Percentiles rank a stretch among this genome's conserved stretches.
Conservation (phyloP, 2,888 invertebrate species). For the Diloba caeruleocephala region DNA sequence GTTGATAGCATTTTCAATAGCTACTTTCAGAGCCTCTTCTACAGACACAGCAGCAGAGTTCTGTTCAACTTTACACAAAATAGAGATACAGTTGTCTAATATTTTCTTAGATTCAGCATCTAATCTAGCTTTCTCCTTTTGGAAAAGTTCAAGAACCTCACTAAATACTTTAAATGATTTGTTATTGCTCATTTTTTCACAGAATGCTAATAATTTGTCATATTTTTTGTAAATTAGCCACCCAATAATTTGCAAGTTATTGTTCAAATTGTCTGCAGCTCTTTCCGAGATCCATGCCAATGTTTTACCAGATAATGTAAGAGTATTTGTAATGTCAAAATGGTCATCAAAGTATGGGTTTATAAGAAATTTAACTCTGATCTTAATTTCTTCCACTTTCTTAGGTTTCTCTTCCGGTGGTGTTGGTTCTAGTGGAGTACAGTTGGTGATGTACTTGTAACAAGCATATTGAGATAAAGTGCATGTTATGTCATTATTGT, state of each 20-base stretch:
- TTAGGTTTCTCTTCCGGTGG: slow-evolving; percentile 64
- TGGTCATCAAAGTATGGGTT: slow-evolving; percentile 97
- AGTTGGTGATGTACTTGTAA: slow-evolving; percentile 90
- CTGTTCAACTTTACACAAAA: slow-evolving; percentile 59
- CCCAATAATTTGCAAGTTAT: slow-evolving; percentile 91
- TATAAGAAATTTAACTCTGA: slow-evolving; percentile 93
- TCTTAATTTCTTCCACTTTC: slow-evolving; percentile 91
- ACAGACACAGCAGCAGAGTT: slow-evolving; percentile 62
- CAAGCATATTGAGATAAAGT: slow-evolving; percentile 93
- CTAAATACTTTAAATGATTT: slow-evolving; percentile 67
- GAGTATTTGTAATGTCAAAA: slow-evolving; percentile 94
- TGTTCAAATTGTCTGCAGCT: slow-evolving; percentile 83
- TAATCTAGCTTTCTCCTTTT: slow-evolving; percentile 58
- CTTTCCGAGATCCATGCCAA: slow-evolving; percentile 90
- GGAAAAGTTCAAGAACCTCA: slow-evolving; percentile 72
- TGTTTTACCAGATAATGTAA: slow-evolving; percentile 94
- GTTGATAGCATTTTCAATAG: slow-evolving; percentile 88
- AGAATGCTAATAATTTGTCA: slow-evolving; percentile 74
- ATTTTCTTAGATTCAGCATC: slow-evolving; percentile 59
- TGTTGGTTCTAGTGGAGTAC: slow-evolving; percentile 57
- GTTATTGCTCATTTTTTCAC: slow-evolving; percentile 62
- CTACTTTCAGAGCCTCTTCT: slow-evolving; percentile 81
- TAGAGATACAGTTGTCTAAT: slow-evolving; percentile 64
- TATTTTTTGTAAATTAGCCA: slow-evolving; percentile 91
- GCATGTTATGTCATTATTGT: slow-evolving; percentile 91